Evolutionary conservation across 2,888 invertebrate species (phyloP), one percentile per base, ranked within the genome.

Genomic region (Ichneumoninae sp.): DNA sequence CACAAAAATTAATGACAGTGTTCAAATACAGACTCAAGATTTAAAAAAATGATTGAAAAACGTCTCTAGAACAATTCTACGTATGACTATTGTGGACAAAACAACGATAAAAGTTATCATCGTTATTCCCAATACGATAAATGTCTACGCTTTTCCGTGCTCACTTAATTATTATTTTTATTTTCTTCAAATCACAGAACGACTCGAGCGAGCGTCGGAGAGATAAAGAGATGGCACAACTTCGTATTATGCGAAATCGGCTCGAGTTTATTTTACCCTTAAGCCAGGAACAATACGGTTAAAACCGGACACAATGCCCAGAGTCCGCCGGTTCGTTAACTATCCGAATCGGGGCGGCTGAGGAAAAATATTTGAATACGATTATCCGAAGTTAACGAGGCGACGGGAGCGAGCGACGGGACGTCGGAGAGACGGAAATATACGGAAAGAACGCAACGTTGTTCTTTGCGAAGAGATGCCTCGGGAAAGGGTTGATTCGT

Each of bases 381-480:
- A 81, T 84, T 81, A 84, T 74, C 52, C 54, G 54, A 84, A 63
- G 81, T 54, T 84, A 84, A 84, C 84, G 84, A 81, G 84, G 81
- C 79, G 57, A 33, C 33, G n/a, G 44, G 47, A 60, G 52, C 33
- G 52, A 69, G 22, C 10, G n/a, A 60, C 1, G 13, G 54, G 40
- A 19, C n/a, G 44, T 57, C 19, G 13, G 16, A 36, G 13, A 13
- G 54, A 54, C 16, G n/a, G 75, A 83, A 60, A 71, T 47, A 73
- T 33, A 19, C 19, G 65, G 30, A 73, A 60, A 57, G 65, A 54
- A 36, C 19, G 69, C 68, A 33, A 73, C 44, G 44, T 74, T 70
- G 68, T 57, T 78, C 68, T 57, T 63, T 44, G 71, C 69, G 47
- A 83, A 71, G 19, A 36, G 57, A 65, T 44, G 60, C 57, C 79